Base-by-base conservation (phyloP, 2,888 invertebrate species). In the Epiperipatus broadwayi region DNA sequence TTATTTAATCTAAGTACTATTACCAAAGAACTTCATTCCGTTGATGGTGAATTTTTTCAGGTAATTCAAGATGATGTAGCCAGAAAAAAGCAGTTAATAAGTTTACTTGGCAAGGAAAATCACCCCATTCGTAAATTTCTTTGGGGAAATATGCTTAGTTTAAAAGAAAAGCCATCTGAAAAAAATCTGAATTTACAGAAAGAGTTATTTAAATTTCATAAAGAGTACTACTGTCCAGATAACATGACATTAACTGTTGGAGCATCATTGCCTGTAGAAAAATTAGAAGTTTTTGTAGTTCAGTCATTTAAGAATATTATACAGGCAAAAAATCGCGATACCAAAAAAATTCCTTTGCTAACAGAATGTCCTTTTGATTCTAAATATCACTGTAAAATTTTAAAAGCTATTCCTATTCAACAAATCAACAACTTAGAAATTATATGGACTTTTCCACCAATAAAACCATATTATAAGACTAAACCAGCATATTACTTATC, bases 201-300 rank as follows among this genome's bases (percentile, higher is more conserved):
- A 20, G 65, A 70, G 2, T 66, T 83, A 4, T 75, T 78, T 48
- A 69, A 75, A 41, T 85, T 83, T 51, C 64, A 78, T 25, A 65
- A 68, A 50, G 63, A 73, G 16, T 76, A 83, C 56, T 89, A 89
- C 53, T 78, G 79, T 27, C 79, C 81, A 5, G 75, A 85, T 51
- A 68, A 78, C 47, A 87, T 89, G 84, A 83, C 77, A 5, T 59
- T 87, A 2, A 77, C 78, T 31, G 68, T 85, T 16, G 81, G 81
- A 64, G 54, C 57, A 12, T n/a, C n/a, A n/a, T n/a, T n/a, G n/a
- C n/a, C n/a, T n/a, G n/a, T n/a, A n/a, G n/a, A n/a, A n/a, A n/a
- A n/a, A n/a, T n/a, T n/a, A n/a, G n/a, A n/a, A n/a, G n/a, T n/a
- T n/a, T n/a, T n/a, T n/a, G n/a, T n/a, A n/a, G n/a, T n/a, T n/a